Conservation (phyloP, 2,888 invertebrate species). For the Ypsolopha scabrella region DNA sequence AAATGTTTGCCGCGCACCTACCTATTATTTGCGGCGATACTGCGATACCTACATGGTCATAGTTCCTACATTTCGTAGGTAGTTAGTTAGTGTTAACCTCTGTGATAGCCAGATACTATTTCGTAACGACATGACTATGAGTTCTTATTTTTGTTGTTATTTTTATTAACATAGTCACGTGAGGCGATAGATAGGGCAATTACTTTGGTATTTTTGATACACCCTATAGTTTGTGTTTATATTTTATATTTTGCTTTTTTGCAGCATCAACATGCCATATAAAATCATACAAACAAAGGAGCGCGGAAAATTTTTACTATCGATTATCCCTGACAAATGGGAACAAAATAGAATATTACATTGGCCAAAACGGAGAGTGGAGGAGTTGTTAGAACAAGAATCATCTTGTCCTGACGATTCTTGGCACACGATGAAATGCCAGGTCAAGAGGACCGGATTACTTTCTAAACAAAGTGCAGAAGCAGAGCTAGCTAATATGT, state of each 20-base stretch:
- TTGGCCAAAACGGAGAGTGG: conserved; percentile 8
- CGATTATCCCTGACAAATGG: conserved; percentile 9
- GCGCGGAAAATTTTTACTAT: conserved; percentile 8
- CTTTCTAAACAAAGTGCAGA: conserved; percentile 9
- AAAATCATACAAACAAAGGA: conserved; percentile 8
- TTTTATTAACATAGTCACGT: conserved; percentile 3
- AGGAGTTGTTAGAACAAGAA: conserved; percentile 8
- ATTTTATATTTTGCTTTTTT: conserved; percentile 5
- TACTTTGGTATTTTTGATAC: neutral
- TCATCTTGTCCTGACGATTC: conserved; percentile 9
- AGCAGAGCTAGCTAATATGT: conserved; percentile 6
- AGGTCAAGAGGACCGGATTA: conserved; percentile 11
- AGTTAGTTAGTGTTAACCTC: no score
- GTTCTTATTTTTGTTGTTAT: neutral
- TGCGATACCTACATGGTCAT: neutral
- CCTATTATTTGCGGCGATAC: neutral
- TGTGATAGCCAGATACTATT: neutral
- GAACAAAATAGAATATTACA: conserved; percentile 7
- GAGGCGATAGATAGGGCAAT: neutral
- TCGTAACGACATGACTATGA: neutral
- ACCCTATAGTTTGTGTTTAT: neutral
- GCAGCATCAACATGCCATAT: conserved; percentile 8
- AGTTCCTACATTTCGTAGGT: neutral
- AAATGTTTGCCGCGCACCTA: neutral
- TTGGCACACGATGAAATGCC: conserved; percentile 9